Conservation (phyloP, 2,797 vertebrate species). For the Percopsis omiscomaycus region DNA sequence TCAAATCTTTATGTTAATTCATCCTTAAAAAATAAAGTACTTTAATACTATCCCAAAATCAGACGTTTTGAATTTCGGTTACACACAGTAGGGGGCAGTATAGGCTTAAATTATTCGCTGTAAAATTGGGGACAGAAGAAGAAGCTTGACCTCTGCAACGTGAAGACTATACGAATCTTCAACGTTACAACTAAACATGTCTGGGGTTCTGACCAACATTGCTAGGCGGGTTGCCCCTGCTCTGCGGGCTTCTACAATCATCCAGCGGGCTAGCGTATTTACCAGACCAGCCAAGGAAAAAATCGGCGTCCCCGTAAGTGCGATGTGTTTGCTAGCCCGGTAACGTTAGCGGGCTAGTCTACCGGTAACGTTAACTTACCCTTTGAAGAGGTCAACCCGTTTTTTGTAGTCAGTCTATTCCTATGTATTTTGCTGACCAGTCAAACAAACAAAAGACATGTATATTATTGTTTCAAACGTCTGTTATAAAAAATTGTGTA, state of each 20-base stretch:
- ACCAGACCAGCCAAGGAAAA: constrained; percentile 45
- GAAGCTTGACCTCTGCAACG: neutral
- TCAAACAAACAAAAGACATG: too few species aligned
- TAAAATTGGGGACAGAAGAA: neutral
- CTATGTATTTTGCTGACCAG: too few species aligned
- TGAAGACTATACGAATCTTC: neutral
- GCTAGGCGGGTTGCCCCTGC: constrained; percentile 31
- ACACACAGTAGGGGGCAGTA: neutral
- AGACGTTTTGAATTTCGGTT: too few species aligned
- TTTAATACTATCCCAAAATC: too few species aligned
- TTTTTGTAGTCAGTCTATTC: too few species aligned
- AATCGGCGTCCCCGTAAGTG: constrained; percentile 44
- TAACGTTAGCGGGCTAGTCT: neutral
- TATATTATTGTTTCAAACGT: too few species aligned
- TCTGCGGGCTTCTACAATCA: constrained; percentile 33
- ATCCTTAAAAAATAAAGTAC: too few species aligned
- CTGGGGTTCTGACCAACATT: constrained; percentile 42
- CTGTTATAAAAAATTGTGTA: too few species aligned
- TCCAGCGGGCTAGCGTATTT: constrained; percentile 46
- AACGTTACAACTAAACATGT: constrained; percentile 38
- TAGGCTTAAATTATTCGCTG: neutral
- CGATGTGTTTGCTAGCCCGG: neutral
- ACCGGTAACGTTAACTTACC: too few species aligned
- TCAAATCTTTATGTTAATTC: too few species aligned
- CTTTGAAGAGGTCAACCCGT: too few species aligned